Evolutionary conservation across 1,140 invertebrate genomes (phyloP), one percentile per base, ranked within the genome.

Genomic region (Telenomus remus): DNA sequence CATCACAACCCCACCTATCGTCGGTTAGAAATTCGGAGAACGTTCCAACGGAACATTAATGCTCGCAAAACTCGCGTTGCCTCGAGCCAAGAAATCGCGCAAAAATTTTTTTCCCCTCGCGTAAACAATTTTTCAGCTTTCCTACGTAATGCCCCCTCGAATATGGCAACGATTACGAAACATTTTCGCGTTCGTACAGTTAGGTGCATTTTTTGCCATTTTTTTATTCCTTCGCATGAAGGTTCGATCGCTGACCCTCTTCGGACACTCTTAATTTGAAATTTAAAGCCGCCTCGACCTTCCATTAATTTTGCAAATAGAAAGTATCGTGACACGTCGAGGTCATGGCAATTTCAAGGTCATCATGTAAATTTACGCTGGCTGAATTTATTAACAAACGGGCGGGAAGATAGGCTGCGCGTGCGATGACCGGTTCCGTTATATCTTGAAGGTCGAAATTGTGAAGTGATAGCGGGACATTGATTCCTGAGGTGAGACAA

Each of bases 391-490:
- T 76, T 66, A 61, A 44, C 56, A 51, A 27, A 56, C 50, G 66
- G 55, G 13, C 27, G 50, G 27, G 27, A 13, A 69, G 73, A 76
- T 76, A 76, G 74, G 51, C 49, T 60, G 61, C 57, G 60, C 19
- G 19, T 27, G 19, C 19, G 19, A 27, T 42, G 42, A 10, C 33
- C 14, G 39, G 50, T 70, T 60, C 73, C 73, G 73, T 76, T 76
- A 76, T 69, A 71, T 53, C 51, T 76, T 61, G 73, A 76, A 76
- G 73, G 73, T 76, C 66, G 73, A 76, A 76, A 76, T 70, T 76
- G 49, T 61, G 55, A 65, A 57, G 73, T 71, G 73, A 76, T 69
- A 76, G 66, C 73, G 73, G 73, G 66, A 76, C 65, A 76, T 65
- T 61, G 73, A 76, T 76, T 76, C 66, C 49, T 16, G 42, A 53